These are phyloP conservation scores for Mesocricetus auratus DNA, from an alignment of 2,113 vertebrate species.

Conservation along the genomic window DNA sequence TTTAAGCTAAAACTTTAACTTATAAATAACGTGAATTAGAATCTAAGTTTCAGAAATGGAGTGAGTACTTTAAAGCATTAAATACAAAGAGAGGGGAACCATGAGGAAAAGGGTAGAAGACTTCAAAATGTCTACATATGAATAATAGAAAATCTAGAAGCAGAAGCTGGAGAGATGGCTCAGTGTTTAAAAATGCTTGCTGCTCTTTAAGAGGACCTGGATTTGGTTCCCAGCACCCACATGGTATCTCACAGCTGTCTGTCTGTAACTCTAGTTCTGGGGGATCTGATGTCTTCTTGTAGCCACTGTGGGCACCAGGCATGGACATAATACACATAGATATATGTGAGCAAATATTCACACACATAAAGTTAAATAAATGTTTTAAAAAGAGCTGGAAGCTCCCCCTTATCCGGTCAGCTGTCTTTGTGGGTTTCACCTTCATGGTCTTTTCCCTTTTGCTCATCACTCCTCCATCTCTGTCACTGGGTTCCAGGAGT, in stretches of 20 bases:
- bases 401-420: no score
- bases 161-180: neutral
- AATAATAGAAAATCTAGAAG: neutral
- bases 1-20: slow-evolving; percentile 32
- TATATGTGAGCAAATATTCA: neutral
- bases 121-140: neutral
- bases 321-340: neutral
- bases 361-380: neutral
- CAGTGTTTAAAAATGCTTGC: neutral
- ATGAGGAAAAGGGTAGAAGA: neutral
- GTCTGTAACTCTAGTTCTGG: neutral
- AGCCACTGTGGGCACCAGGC: neutral
- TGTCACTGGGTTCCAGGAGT: no score
- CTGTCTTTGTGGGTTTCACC: no score
- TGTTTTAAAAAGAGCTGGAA: no score
- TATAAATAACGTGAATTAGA: neutral
- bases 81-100: neutral
- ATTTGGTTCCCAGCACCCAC: neutral
- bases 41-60: neutral
- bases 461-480: no score
- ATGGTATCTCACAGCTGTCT: neutral
- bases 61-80: neutral
- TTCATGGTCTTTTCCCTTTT: no score
- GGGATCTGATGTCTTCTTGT: neutral
- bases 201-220: neutral